These are phyloP conservation scores for Onychostoma macrolepis DNA, from an alignment of 2,113 vertebrate genomes.

Conservation along the genomic window DNA sequence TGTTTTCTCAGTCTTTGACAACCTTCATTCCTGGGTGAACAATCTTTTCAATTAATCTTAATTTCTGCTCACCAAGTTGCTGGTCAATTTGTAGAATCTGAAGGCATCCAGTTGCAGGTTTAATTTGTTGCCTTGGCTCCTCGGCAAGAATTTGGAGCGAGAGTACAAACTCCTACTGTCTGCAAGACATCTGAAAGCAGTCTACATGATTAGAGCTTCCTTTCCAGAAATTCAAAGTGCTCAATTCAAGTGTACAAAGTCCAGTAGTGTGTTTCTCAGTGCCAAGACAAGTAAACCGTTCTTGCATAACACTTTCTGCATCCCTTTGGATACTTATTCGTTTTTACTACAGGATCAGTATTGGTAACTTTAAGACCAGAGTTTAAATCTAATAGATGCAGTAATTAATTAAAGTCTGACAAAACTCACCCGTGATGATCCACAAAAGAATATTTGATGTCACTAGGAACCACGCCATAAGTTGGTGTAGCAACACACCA, in stretches of 20 bases:
- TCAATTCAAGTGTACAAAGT: not conserved
- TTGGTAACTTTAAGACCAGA: not conserved
- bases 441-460: slow-evolving; percentile 66
- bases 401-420: not conserved
- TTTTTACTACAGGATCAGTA: not conserved
- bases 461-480: slow-evolving; percentile 45
- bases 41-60: not conserved
- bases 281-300: not conserved
- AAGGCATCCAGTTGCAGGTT: slow-evolving; percentile 70
- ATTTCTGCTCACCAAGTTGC: slow-evolving; percentile 28
- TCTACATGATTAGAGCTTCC: not conserved
- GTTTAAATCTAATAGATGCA: not conserved
- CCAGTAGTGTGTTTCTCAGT: not conserved
- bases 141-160: slow-evolving; percentile 62
- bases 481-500: slow-evolving; percentile 67
- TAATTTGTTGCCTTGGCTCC: slow-evolving; percentile 61
- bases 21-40: not conserved
- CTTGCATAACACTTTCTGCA: not conserved
- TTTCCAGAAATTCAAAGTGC: not conserved
- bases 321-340: not conserved
- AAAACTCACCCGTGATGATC: slow-evolving; percentile 65
- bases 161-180: slow-evolving; percentile 68
- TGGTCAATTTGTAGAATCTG: slow-evolving; percentile 60
- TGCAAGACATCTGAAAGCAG: slow-evolving; percentile 64
- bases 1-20: not conserved